These are phyloP conservation scores for Acanthaster planci DNA, from an alignment of 35 echinoderm and acorn worm genomes.

Conservation along the genomic window DNA sequence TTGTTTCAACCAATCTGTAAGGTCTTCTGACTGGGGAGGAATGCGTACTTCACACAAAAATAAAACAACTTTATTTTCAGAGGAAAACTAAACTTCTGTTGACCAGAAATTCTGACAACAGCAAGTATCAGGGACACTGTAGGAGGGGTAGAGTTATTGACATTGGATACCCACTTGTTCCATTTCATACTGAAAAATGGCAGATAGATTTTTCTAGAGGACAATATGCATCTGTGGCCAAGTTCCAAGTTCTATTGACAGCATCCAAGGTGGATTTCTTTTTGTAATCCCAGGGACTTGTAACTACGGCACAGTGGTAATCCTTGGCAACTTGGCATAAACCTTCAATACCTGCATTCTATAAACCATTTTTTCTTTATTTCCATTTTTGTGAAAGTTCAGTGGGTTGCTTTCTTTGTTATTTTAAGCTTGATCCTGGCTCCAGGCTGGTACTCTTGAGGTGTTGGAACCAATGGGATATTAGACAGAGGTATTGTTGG, in stretches of 20 bases:
- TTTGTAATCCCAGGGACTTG: neutral
- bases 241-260: neutral
- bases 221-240: too few relatives aligned
- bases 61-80: too few relatives aligned
- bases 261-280: neutral
- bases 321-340: neutral
- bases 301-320: neutral
- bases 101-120: too few relatives aligned
- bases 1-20: too few relatives aligned
- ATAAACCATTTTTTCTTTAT: neutral
- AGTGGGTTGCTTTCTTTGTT: neutral
- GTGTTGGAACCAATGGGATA: constrained; percentile 2
- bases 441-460: neutral
- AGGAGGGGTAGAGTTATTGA: too few relatives aligned
- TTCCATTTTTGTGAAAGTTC: neutral
- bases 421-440: constrained; percentile 15
- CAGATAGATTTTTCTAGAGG: too few relatives aligned
- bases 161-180: too few relatives aligned
- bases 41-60: too few relatives aligned
- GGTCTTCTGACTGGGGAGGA: too few relatives aligned
- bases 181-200: too few relatives aligned
- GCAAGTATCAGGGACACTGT: too few relatives aligned
- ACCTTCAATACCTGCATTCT: neutral
- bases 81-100: too few relatives aligned
- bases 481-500: constrained; percentile 10